phyloP scores from a whole-genome alignment of 2,888 invertebrate genomes.

The Diploptera punctata region DNA sequence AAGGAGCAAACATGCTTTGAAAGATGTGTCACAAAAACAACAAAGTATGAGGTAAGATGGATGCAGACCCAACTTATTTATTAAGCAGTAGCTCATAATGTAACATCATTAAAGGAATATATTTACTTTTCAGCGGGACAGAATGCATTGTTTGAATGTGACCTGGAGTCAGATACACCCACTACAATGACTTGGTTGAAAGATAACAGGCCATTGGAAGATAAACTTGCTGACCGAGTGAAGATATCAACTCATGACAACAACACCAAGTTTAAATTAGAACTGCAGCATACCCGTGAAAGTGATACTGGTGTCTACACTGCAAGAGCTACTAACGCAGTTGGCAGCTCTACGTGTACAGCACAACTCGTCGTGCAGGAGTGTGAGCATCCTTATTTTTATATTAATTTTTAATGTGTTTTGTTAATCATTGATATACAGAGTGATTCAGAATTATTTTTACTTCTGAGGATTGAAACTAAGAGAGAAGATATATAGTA shows the following conservation, averaged over 20 bases:
- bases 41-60: no score
- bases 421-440: no score
- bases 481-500: no score
- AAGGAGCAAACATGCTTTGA: no score
- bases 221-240: conserved; percentile 77
- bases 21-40: no score
- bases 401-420: no score
- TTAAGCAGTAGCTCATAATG: no score
- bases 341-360: conserved; percentile 83
- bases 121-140: conserved; percentile 71
- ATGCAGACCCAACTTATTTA: no score
- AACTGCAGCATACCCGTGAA: conserved; percentile 74
- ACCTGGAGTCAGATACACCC: conserved; percentile 66
- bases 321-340: conserved; percentile 81
- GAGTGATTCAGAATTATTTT: no score
- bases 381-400: conserved; percentile 63
- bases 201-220: conserved; percentile 82
- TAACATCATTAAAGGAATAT: no score
- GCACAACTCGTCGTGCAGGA: conserved; percentile 87
- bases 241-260: conserved; percentile 66
- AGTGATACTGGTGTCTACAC: conserved; percentile 91
- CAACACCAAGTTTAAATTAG: conserved; percentile 69
- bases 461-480: no score
- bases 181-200: conserved; percentile 80
- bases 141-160: conserved; percentile 80